Base-by-base conservation (phyloP, 2,797 vertebrate species). In the Phrynocephalus forsythii region DNA sequence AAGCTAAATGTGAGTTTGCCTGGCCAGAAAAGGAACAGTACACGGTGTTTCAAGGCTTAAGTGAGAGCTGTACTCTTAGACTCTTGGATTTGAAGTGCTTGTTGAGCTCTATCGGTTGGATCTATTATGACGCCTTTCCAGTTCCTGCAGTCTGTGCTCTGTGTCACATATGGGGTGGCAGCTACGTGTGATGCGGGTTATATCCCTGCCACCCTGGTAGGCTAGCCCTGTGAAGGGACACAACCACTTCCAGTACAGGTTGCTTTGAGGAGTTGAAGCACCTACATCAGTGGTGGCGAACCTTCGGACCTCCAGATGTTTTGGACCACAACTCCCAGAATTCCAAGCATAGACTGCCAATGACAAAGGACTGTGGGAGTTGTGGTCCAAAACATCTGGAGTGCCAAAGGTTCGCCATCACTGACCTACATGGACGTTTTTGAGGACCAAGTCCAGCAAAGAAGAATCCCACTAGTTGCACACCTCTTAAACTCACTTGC, bases 61-160 rank as follows among this genome's bases (percentile, higher is more conserved):
- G 38, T 60, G 63, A 44, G 81, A 83, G 30, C 66, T 10, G 75
- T 71, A 63, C 60, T 71, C 75, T 87, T 60, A 69, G 75, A 71
- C 81, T 60, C 81, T 71, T 56, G 75, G 50, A 44, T 44, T 48
- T n/a, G 22, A 69, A 30, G 75, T 50, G 66, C 56, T 75, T 77
- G 76, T 16, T 68, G 48, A 52, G 56, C n/a, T 78, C n/a, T 15
- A 26, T 5, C 6, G 79, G 44, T 67, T 20, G 3, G 71, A 82
- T 76, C 52, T 60, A 13, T 30, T 85, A 30, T 0, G 50, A 60
- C 48, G 48, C 60, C 50, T n/a, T 76, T 82, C 83, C 48, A 88
- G 30, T 30, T 44, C 83, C 78, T 44, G 18, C 30, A 56, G 24
- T 44, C 56, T 22, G 48, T 73, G 20, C 18, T 20, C 83, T 22